Evolutionary conservation across 2,888 invertebrate genomes (phyloP), one percentile per base, ranked within the genome.

Genomic region (Nyleta sp.): DNA sequence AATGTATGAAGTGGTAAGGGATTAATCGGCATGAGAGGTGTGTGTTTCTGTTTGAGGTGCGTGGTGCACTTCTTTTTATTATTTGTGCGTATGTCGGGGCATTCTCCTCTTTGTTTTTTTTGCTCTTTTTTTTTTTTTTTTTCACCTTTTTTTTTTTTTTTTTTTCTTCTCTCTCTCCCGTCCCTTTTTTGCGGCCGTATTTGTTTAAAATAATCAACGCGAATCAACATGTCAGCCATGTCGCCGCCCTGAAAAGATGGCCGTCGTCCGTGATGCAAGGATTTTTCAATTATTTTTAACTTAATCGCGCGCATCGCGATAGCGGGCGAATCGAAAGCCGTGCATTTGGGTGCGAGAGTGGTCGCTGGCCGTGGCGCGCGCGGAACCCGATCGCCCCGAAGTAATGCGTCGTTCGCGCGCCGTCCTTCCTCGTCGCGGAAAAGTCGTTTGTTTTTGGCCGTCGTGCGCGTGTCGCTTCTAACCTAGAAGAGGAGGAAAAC

Each of bases 201-300:
- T 24, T 42, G 42, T 38, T 33, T 15, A 10, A 55, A 2, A 18
- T 10, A 24, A 20, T 24, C 40, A 42, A 2, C 38, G 3, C 17
- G 40, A 38, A 57, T 65, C 62, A 48, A 77, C 74, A 80, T 78
- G 83, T 78, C 85, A 76, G 83, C 83, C 85, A 84, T 84, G 82
- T 84, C 84, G 81, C 81, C 82, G 82, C 81, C 81, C 80, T 82
- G 82, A 77, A 86, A 85, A 85, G 79, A 86, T 86, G 86, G 85
- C 86, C 84, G 84, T 84, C 52, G n/a, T 35, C 81, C 82, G 83
- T 82, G 81, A 84, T 83, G 82, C 81, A 83, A 84, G 82, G 80
- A 81, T 83, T 84, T 82, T 83, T 82, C 70, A 84, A 82, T 83
- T 84, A 84, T 86, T 77, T 84, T 84, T 85, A 78, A 80, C 71